Base-by-base conservation (phyloP, 1,140 invertebrate genomes). In the Delia radicum region DNA sequence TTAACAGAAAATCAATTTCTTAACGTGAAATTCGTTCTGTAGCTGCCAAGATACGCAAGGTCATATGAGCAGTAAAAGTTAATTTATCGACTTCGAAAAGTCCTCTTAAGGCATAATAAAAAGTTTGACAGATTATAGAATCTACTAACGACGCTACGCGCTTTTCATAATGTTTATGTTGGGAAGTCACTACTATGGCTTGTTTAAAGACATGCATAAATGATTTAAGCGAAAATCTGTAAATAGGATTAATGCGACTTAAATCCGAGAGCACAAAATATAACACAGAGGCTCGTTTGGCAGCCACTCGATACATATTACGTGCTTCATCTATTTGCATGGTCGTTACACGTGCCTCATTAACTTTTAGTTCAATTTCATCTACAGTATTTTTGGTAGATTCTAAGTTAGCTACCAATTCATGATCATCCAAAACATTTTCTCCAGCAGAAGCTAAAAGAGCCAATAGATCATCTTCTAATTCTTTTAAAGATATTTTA, bases 241-340 rank as follows among this genome's bases (percentile, higher is more conserved):
- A 99, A 79, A 98, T 96, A 42, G 94, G 95, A 87, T 98, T 97
- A 75, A 98, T 98, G 83, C 96, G 96, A 87, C 92, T 90, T 13
- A 99, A 86, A 80, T 98, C 96, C 82, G 96, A 98, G 65, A 99
- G 87, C 42, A 98, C 96, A 83, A 99, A 99, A 86, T 98, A 99
- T 0, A 98, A 86, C 1, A 98, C 89, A 1, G 96, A 97, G 0
- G 95, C 95, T 74, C 96, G 87, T 0, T 92, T 89, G 0, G 96
- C 96, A n/a, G 95, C 95, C 27, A 93, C 90, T 71, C 97, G 90
- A 86, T 98, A 98, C 80, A 91, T 90, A 87, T 98, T 96, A 78
- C 96, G 88, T 3, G 96, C 95, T 80, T 93, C 91, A 83, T 98
- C 96, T 81, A 99, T 98, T 85, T 96, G 93, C 1, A 91, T 87